Evolutionary conservation across 2,797 vertebrate species (phyloP), one percentile per base, ranked within the genome.

Genomic region (Urophycis tenuis): DNA sequence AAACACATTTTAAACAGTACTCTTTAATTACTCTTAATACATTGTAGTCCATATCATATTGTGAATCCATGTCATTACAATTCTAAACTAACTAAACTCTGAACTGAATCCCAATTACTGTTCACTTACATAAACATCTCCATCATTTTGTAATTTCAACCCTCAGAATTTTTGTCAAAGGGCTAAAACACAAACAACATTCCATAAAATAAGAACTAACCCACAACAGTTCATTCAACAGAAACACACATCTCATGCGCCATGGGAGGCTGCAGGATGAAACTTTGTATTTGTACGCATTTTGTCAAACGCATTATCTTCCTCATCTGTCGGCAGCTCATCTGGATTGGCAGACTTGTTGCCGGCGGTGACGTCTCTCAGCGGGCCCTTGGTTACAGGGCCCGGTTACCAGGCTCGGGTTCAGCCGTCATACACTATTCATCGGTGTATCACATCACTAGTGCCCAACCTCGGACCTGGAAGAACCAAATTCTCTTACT

Each of bases 351-450:
- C 78, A 78, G 86, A 78, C 76, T 73, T 81, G 80, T 88, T 84
- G 83, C 81, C 73, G 14, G 69, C 69, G 31, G 86, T 89, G 87
- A 91, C 91, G 90, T 92, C 88, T 86, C 85, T 89, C 90, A 90
- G 81, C 88, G 81, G 85, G 7, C 73, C 81, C 81, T 88, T 89
- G 92, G 92, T 93, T 91, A 92, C 92, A 92, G 91, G 91, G 39
- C 39, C 39, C 17, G 17, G 39, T 89, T 87, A 89, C 89, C 8
- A 71, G 86, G 92, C 93, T 96, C 95, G 73, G 91, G 92, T 96
- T 96, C 88, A 84, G 72, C 78, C 82, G 89, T 96, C 93, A 96
- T 97, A 85, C 87, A 95, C 91, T 93, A 97, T 97, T 96, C 90
- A 97, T 92, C 33, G 9, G 74, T 78, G 91, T 95, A 94, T 96